Evolutionary conservation across 2,113 vertebrate genomes (phyloP).

Genomic region (Sceloporus undulatus): DNA sequence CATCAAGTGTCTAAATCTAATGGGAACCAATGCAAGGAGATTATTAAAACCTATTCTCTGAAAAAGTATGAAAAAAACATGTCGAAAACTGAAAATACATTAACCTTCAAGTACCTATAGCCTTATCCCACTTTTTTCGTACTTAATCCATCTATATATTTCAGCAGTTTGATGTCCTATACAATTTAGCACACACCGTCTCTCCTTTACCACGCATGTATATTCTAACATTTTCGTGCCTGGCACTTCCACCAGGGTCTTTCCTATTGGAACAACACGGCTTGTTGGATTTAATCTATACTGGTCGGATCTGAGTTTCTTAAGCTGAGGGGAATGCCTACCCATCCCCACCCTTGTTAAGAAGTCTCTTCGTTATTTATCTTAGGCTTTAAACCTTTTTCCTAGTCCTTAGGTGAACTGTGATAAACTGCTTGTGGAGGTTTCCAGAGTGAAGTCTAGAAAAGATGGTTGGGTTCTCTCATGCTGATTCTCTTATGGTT

Average conservation of each 20-base stretch:
- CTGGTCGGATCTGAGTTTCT: neutral
- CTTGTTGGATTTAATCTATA: neutral
- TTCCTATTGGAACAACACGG: neutral
- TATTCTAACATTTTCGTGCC: neutral
- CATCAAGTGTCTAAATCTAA: neutral
- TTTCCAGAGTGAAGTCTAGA: neutral
- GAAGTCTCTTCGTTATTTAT: no score
- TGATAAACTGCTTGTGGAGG: neutral
- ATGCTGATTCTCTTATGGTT: neutral
- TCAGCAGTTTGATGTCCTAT: neutral
- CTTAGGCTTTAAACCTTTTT: neutral
- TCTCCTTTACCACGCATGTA: no score
- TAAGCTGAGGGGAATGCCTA: neutral
- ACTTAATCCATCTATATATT: no score
- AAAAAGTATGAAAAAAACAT: neutral
- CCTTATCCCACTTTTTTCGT: neutral
- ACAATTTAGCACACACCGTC: neutral
- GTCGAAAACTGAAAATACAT: neutral
- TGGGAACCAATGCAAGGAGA: neutral
- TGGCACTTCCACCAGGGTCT: neutral
- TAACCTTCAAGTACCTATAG: neutral
- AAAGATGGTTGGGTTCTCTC: neutral
- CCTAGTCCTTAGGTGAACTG: neutral
- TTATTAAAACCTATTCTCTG: neutral
- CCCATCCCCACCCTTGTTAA: no score